These are phyloP conservation scores for Enteromius fasciolatus DNA, from an alignment of 2,797 vertebrate genomes.

Conservation along the genomic window DNA sequence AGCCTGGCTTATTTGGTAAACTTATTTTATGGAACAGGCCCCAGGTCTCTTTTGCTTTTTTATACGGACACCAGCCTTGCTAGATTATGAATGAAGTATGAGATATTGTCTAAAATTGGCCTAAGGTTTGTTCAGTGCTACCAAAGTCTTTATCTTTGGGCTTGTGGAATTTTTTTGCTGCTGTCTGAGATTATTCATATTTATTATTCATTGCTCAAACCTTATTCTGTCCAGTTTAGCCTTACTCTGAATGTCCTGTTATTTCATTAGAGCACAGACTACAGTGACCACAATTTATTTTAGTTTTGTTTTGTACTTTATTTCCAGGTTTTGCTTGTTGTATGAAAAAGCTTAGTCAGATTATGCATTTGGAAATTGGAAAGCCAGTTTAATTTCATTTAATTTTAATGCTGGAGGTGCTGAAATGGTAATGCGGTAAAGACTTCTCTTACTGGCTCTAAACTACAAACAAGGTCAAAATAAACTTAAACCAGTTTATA, in stretches of 20 bases:
- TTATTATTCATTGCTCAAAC: neutral
- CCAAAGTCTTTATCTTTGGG: neutral
- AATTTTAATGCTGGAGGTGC: neutral
- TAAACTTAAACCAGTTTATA: neutral
- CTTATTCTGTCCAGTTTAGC: neutral
- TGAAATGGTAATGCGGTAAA: neutral
- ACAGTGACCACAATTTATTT: neutral
- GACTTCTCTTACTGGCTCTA: neutral
- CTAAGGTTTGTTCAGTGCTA: neutral
- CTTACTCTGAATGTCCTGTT: neutral
- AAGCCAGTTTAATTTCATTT: neutral
- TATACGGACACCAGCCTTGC: neutral
- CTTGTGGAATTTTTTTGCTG: neutral
- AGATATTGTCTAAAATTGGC: constrained; percentile 30
- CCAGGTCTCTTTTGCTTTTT: no score
- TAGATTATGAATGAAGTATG: constrained; percentile 38
- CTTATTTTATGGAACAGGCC: no score
- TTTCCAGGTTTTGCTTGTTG: neutral
- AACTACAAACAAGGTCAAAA: neutral
- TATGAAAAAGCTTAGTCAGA: no score
- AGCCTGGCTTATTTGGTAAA: no score
- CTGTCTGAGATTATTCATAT: neutral
- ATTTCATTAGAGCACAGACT: neutral
- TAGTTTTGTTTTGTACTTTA: neutral
- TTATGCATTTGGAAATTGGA: neutral